These are phyloP conservation scores for Australoheros facetus DNA, from an alignment of 2,797 vertebrate species.

Conservation along the genomic window DNA sequence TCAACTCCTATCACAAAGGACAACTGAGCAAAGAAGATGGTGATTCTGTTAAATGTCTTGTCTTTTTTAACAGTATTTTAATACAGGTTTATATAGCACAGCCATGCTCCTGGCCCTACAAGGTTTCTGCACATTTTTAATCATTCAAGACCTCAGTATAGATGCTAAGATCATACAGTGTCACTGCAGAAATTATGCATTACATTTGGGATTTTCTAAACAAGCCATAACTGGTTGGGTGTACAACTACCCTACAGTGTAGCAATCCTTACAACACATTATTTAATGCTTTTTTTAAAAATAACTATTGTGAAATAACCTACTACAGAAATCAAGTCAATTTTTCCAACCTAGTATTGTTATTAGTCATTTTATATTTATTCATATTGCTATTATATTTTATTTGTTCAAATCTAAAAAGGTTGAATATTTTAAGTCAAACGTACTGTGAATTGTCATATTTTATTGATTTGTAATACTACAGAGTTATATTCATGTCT, in stretches of 20 bases:
- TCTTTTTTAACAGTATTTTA: too few relatives aligned
- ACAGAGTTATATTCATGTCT: too few relatives aligned
- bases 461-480: too few relatives aligned
- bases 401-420: too few relatives aligned
- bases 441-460: too few relatives aligned
- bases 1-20: background rate
- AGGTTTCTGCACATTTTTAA: too few relatives aligned
- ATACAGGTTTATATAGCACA: too few relatives aligned
- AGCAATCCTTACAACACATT: background rate
- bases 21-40: background rate
- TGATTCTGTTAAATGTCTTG: too few relatives aligned
- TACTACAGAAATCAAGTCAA: background rate
- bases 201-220: background rate
- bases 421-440: too few relatives aligned
- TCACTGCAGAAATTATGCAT: background rate
- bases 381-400: background rate
- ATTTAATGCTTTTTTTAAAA: background rate
- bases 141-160: too few relatives aligned
- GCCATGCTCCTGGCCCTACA: too few relatives aligned
- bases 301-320: rapidly evolving
- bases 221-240: background rate
- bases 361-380: background rate
- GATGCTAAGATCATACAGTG: background rate
- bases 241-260: background rate
- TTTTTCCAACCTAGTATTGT: background rate